Base-by-base conservation (phyloP, 2,113 vertebrate genomes). In the Gymnarchus niloticus region DNA sequence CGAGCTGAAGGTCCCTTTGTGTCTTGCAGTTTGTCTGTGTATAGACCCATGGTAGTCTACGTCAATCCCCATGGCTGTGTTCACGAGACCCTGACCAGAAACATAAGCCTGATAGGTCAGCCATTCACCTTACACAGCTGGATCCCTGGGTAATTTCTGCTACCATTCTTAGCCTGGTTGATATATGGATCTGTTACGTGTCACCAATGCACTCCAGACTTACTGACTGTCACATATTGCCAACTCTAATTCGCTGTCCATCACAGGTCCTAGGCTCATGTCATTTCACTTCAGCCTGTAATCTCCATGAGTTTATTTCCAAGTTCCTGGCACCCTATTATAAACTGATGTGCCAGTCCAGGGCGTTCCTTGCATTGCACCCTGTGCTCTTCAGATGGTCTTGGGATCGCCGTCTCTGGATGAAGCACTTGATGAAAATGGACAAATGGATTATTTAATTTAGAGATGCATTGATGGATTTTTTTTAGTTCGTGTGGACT, bases 1-100 rank as follows among this genome's bases (percentile, higher is more conserved):
- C 3, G 44, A n/a, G 21, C 23, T 48, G 8, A 37, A 78, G 19
- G 73, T 21, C 5, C 19, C 14, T 69, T 3, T 41, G 23, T 51
- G 57, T 80, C 65, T 82, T 90, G 23, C 23, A 99, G 98, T 85
- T 91, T 99, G 52, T 99, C 98, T 51, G 76, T 98, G 6, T 98
- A 96, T 19, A 98, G 98, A 14, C 98, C 98, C 6, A 99, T 99
- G 98, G 98, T 98, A 65, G 98, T 97, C 0, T 99, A 99, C 0
- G 97, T 99, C 90, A 99, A 99, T 88, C 98, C 97, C 80, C 97
- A 98, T 0, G 98, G 98, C 0, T 99, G 97, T 56, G 96, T 99
- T 88, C 98, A 99, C 0, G 98, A 99, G 91, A 98, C 98, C 0
- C 95, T 99, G 48, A 99, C 98, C 69, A 95, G 87, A 93, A 99